Evolutionary conservation across 2,888 invertebrate species (phyloP).

Genomic region (Geophilus truncorum): DNA sequence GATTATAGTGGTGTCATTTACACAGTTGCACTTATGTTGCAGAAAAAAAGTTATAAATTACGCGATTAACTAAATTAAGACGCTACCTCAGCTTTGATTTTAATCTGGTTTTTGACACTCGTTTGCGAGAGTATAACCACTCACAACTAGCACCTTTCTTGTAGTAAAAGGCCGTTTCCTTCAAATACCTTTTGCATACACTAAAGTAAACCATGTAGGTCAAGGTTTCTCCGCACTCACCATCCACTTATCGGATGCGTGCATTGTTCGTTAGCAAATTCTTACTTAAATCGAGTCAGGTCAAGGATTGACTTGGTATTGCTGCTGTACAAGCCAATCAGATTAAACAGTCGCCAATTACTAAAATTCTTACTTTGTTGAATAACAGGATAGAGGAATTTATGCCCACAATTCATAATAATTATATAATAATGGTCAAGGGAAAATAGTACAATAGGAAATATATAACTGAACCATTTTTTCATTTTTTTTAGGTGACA

Average conservation of each 20-base stretch:
- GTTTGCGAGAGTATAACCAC: neutral
- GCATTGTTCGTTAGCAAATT: slow-evolving; percentile 27
- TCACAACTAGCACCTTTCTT: neutral
- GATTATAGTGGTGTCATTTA: no score
- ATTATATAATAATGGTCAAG: neutral
- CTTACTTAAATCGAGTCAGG: slow-evolving; percentile 18
- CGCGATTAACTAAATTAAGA: no score
- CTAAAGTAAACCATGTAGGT: neutral
- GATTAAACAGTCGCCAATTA: neutral
- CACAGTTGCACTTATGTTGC: no score
- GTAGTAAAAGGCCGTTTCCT: neutral
- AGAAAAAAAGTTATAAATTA: no score
- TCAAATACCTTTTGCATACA: slow-evolving; percentile 10
- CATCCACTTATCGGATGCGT: slow-evolving; percentile 15
- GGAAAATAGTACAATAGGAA: neutral
- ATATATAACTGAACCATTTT: neutral
- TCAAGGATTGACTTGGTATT: slow-evolving; percentile 11
- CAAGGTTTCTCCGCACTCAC: neutral
- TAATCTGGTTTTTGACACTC: no score
- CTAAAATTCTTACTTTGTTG: neutral
- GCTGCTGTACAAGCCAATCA: slow-evolving; percentile 9
- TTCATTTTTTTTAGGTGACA: no score
- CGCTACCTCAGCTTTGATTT: no score
- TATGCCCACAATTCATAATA: neutral
- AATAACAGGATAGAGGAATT: neutral